Conservation (phyloP, 2,113 vertebrate species). For the Nansenia antarctica region DNA sequence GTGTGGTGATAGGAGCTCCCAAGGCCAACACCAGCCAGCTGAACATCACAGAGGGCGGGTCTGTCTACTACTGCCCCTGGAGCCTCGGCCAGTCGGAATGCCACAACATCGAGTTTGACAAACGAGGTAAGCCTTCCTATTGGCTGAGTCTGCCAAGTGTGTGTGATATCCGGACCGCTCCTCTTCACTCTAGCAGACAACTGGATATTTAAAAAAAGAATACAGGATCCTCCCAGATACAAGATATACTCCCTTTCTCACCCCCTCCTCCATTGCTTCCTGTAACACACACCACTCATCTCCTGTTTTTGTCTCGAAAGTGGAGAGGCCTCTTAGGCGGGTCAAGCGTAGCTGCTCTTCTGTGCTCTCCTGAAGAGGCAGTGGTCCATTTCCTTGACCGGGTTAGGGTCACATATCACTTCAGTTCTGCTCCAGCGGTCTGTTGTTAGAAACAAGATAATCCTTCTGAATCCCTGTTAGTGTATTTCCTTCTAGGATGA, state of each 20-base stretch:
- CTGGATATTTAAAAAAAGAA: not conserved
- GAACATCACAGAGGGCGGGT: constrained; percentile 80
- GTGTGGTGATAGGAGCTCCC: constrained; percentile 87
- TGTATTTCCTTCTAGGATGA: constrained; percentile 30
- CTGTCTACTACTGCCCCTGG: constrained; percentile 91
- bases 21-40: constrained; percentile 84
- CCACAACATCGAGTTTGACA: constrained; percentile 80
- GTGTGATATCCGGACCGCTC: no score
- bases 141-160: not conserved
- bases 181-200: not conserved
- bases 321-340: constrained; percentile 19
- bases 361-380: constrained; percentile 2
- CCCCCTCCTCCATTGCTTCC: not conserved
- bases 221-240: no score
- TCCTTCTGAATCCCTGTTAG: constrained; percentile 43
- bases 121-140: constrained; percentile 70
- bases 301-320: not conserved
- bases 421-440: constrained; percentile 42
- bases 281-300: constrained; percentile 1
- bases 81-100: constrained; percentile 58
- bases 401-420: constrained; percentile 37
- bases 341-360: constrained; percentile 11
- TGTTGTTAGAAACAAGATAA: constrained; percentile 19
- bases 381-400: constrained; percentile 24
- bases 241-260: no score